Evolutionary conservation across 2,888 invertebrate species (phyloP), one percentile per base, ranked within the genome.

Genomic region (Aromia moschata): DNA sequence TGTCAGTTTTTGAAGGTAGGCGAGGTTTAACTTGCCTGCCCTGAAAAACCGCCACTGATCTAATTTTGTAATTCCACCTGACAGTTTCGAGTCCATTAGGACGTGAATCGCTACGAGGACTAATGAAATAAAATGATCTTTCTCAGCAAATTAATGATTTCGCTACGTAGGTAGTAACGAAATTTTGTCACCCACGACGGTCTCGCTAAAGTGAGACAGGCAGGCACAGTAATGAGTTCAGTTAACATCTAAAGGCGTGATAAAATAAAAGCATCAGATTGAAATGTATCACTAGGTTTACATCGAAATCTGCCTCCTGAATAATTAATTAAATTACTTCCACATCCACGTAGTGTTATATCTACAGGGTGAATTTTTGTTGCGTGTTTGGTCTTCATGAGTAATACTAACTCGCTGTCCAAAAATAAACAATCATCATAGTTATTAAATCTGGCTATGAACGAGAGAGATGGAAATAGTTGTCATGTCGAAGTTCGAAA

Each of bases 221-320:
- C 45, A 15, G 12, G 45, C n/a, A 25, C 3, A n/a, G 15, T 45
- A 45, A 45, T 25, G n/a, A 16, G 16, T n/a, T 44, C 30, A 44
- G 14, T 44, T 30, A 31, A 15, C 15, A 45, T 15, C 31, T 15
- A 11, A 45, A 30, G 31, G n/a, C n/a, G 2, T 45, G 30, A 45
- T 45, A 16, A 45, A 45, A 45, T 30, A 45, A 30, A 30, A 3
- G 31, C 16, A 16, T 45, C 31, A 45, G 31, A 45, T 16, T 16
- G 15, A 31, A 45, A 31, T 45, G 12, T 11, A 10, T 25, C 7
- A 4, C 1, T 31, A 40, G 12, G 9, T 12, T 43, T 18, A 25
- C 25, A 5, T 25, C 9, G 14, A 4, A 3, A 11, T 25, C 12
- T 25, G 43, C 20, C 12, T 7, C 1, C 14, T 43, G 43, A 43